Base-by-base conservation (phyloP, 2,113 vertebrate genomes). In the Coptodon bakossiorum region DNA sequence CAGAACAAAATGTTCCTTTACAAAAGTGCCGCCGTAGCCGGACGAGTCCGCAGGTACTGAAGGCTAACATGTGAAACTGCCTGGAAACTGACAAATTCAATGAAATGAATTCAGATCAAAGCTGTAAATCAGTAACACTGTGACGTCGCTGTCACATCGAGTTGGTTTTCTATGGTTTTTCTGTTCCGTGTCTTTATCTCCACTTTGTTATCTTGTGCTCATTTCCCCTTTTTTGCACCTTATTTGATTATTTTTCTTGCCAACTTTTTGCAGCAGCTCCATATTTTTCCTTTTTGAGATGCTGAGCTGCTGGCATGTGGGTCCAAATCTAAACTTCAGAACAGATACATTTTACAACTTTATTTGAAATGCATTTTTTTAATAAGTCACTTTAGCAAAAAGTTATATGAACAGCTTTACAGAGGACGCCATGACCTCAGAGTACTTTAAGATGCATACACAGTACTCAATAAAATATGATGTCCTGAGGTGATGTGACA, bases 141-240 rank as follows among this genome's bases (percentile, higher is more conserved):
- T 17, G 24, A 27, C 9, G 66, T 73, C 5, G 0, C 0, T 10
- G 66, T 73, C 3, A 14, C 2, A 3, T 17, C 68, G 3, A 0
- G 13, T 2, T 68, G n/a, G 6, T 22, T 40, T 36, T 40, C 36
- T 68, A 1, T 9, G 19, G 19, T 40, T 40, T 63, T 36, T 36
- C 16, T 36, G 9, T 17, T 9, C 61, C 3, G 2, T 36, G 9
- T 38, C 63, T 68, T 40, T 40, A 40, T 22, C 63, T 38, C 19
- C 34, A 38, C 34, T 66, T 36, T 6, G 17, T 11, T 36, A 5
- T 19, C 3, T 36, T 19, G 4, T 22, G 19, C 10, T 68, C 31
- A 0, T n/a, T 68, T 68, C 11, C 34, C 34, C 6, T 63, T 36
- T 66, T 66, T 66, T 66, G 17, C 31, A 36, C 31, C 17, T 68